Evolutionary conservation across 1,140 invertebrate genomes (phyloP).

Genomic region (Metopolophium dirhodum): DNA sequence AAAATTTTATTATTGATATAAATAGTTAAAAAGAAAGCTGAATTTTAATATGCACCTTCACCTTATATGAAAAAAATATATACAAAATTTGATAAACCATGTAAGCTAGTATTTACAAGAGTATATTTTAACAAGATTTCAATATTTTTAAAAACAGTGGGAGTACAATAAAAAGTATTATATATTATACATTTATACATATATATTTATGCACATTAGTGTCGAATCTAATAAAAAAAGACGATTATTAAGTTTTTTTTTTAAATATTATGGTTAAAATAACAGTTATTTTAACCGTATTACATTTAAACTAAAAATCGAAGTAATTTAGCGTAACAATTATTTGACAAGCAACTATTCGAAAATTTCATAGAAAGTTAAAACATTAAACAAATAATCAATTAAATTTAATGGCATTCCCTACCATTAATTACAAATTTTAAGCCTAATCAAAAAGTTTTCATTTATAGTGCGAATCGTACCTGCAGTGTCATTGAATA

Average conservation of each 20-base stretch:
- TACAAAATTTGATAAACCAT: not conserved
- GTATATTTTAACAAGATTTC: not conserved
- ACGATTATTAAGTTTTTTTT: not conserved
- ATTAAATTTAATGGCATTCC: not conserved
- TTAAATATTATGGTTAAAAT: not conserved
- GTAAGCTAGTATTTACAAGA: not conserved
- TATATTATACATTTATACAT: no score
- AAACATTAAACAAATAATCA: not conserved
- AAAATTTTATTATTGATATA: not conserved
- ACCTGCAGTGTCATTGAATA: not conserved
- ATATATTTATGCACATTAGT: not conserved
- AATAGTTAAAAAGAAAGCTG: not conserved
- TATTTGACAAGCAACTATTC: not conserved
- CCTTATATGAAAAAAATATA: not conserved
- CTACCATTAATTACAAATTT: not conserved
- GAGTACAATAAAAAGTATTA: not conserved
- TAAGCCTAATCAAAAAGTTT: not conserved
- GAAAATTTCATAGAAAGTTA: not conserved
- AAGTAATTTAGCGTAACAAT: not conserved
- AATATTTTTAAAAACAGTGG: not conserved
- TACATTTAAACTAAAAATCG: not conserved
- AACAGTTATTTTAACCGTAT: not conserved
- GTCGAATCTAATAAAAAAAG: not conserved
- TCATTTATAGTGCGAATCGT: not conserved
- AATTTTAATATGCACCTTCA: not conserved